Conservation (phyloP, 2,888 invertebrate species). For the Omphaloscelis lunosa region DNA sequence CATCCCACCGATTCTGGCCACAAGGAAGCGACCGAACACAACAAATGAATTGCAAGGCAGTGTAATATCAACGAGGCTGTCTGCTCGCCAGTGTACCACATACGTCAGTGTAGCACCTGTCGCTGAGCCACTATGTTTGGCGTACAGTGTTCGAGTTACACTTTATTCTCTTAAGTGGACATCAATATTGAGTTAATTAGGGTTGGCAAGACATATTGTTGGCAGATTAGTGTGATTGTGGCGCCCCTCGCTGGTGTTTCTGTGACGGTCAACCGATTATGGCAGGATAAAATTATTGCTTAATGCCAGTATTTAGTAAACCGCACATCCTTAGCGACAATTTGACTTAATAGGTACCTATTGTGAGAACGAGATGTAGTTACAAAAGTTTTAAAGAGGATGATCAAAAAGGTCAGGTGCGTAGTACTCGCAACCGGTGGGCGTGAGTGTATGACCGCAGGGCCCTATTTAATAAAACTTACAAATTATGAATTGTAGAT, state of each 20-base stretch:
- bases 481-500: no score
- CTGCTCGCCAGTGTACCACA: constrained; percentile 13
- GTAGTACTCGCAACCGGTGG: no score
- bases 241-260: background rate
- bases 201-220: constrained; percentile 21
- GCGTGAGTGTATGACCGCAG: no score
- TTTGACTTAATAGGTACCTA: background rate
- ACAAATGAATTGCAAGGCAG: constrained; percentile 26
- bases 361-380: background rate
- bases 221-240: background rate
- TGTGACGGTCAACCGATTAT: background rate
- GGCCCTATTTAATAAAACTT: no score
- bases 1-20: constrained; percentile 25
- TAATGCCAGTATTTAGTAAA: background rate
- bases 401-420: no score
- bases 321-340: background rate
- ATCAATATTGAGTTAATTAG: constrained; percentile 46
- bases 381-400: background rate
- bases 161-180: constrained; percentile 46
- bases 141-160: constrained; percentile 25
- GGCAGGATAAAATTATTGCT: background rate
- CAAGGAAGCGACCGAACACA: constrained; percentile 39
- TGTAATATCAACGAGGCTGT: constrained; percentile 33
- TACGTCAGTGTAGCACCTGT: constrained; percentile 36
- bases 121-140: constrained; percentile 20